Evolutionary conservation across 1,140 invertebrate genomes (phyloP), one percentile per base, ranked within the genome.

Genomic region (Daktulosphaira vitifoliae): DNA sequence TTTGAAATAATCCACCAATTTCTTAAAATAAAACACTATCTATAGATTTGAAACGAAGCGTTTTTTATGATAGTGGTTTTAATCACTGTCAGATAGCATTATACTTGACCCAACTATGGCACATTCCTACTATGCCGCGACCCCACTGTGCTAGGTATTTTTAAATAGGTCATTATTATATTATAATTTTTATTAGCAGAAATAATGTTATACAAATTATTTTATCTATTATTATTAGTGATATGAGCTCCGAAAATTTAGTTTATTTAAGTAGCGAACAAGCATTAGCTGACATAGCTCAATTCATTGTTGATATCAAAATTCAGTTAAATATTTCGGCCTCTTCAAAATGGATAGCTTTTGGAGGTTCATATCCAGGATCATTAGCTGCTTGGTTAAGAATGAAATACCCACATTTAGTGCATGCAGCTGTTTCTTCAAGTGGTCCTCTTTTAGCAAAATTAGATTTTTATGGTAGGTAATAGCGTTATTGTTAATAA

Each of bases 351-450:
- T 94, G 91, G 88, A 85, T 97, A 66, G 84, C 84, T 2, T 95
- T 96, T 75, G 93, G 94, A 26, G 92, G 93, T 2, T 94, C 90
- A 1, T 97, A 97, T 76, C 86, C 92, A 3, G 93, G 92, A 49
- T 88, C 87, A 2, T 75, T 96, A 44, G 88, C 91, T 15, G 92
- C 92, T 7, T 96, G 92, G 92, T 78, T 89, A 53, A 78, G 93
- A 54, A 73, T 84, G 8, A 96, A 95, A 75, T 96, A 94, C 77
- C 91, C 93, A 3, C 85, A 96, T 78, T 76, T 96, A 5, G 83
- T 94, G 1, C 77, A 89, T 74, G 88, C 84, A 3, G 82, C 92
- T 38, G 82, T 96, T 6, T 92, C 90, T n/a, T 81, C 88, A 0
- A 93, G 90, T 78, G 92, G 88, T 3, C 92, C 92, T 7, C 76